phyloP scores from a whole-genome alignment of 2,888 invertebrate genomes.

The Tachystola acroxantha region DNA sequence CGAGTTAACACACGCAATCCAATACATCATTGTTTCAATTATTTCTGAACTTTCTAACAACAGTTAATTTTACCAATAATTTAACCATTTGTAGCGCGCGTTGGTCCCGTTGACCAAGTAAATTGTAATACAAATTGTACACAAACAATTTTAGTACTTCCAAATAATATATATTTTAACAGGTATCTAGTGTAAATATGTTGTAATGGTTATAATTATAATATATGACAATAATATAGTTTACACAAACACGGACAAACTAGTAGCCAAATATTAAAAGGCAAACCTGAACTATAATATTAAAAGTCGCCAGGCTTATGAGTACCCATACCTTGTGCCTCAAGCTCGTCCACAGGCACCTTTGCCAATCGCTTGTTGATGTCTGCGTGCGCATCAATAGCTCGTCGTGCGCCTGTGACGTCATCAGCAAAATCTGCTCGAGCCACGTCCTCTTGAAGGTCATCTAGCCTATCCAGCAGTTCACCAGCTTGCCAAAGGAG shows the following conservation, averaged over 20 bases:
- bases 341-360: slow-evolving; percentile 95
- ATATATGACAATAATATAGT: too few species aligned
- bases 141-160: too few species aligned
- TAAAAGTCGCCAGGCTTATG: too few species aligned
- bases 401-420: slow-evolving; percentile 93
- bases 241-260: too few species aligned
- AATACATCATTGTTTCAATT: neutral
- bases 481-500: slow-evolving; percentile 98
- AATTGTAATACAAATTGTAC: too few species aligned
- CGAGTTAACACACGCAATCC: neutral
- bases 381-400: slow-evolving; percentile 95
- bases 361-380: slow-evolving; percentile 96
- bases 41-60: neutral
- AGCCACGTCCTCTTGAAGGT: slow-evolving; percentile 94
- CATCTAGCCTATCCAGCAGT: slow-evolving; percentile 93
- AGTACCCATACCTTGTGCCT: slow-evolving; percentile 92
- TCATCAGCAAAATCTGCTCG: slow-evolving; percentile 97
- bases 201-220: too few species aligned
- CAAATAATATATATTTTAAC: too few species aligned
- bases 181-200: too few species aligned
- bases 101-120: neutral
- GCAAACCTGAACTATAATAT: too few species aligned
- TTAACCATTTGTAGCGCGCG: neutral
- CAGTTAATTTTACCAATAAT: neutral
- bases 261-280: too few species aligned